Evolutionary conservation across 1,140 invertebrate species (phyloP), one percentile per base, ranked within the genome.

Genomic region (Brachionus paranguensis): DNA sequence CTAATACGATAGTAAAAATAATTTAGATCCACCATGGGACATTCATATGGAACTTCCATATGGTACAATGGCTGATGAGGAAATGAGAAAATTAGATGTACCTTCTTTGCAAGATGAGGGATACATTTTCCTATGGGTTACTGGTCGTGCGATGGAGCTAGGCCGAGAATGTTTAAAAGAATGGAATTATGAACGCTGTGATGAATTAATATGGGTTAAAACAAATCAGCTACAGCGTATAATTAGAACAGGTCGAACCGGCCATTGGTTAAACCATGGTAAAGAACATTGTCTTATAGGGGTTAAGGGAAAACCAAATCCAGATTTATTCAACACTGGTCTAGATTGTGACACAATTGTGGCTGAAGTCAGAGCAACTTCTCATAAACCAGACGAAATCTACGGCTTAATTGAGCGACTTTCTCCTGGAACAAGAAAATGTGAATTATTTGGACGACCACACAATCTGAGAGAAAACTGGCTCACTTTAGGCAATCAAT

Each of bases 181-280:
- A 1, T 97, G 94, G 95, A 96, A 96, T 7, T 99, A 99, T 88
- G 95, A 98, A 88, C 91, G 96, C 84, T 95, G 97, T 1, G 96
- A 98, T 88, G 97, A 99, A 88, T 92, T 99, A 10, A 98, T 99
- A 86, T 99, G 97, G 97, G 96, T 99, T 3, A 99, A 99, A 90
- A 98, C 96, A 0, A 99, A 99, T 91, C 97, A 99, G 87, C 89
- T 99, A 84, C 97, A 99, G 88, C 91, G 96, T 85, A 98, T 99
- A 85, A 99, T 99, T 86, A 91, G 97, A 68, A 98, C 97, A 0
- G 97, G 96, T 1, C 91, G 96, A 83, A 98, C 96, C 0, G 96
- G 96, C 0, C 97, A 99, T 90, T 99, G 97, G 97, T 89, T 99
- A 3, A 99, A 99, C 89, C 97, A 99, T 89, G 97, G 96, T 14